These are phyloP conservation scores for Calypte anna DNA, from an alignment of 2,113 vertebrate species.

Conservation along the genomic window DNA sequence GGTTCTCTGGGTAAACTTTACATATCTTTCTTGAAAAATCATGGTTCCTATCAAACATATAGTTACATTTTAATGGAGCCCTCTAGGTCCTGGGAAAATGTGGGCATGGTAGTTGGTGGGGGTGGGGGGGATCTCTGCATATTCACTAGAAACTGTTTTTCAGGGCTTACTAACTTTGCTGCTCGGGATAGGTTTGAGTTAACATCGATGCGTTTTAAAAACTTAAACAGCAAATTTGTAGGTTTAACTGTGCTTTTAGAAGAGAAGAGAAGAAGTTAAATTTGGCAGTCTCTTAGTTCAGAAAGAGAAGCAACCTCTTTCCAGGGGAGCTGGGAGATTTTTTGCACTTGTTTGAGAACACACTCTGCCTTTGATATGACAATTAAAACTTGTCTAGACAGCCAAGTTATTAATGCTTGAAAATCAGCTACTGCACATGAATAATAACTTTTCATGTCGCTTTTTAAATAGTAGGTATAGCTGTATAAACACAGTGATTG, in stretches of 20 bases:
- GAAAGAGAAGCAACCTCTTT: slow-evolving; percentile 5
- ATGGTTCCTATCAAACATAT: slow-evolving; percentile 53
- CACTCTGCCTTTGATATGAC: slow-evolving; percentile 62
- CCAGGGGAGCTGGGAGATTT: slow-evolving; percentile 11
- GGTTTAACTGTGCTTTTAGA: slow-evolving; percentile 25
- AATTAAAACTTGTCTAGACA: slow-evolving; percentile 73
- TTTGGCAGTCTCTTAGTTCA: slow-evolving; percentile 7
- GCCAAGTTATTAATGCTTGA: slow-evolving; percentile 67
- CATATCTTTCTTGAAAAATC: slow-evolving; percentile 55
- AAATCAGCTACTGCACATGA: slow-evolving; percentile 63
- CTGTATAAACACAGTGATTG: slow-evolving; percentile 69
- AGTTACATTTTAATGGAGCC: slow-evolving; percentile 48
- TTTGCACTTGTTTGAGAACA: slow-evolving; percentile 37
- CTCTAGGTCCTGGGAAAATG: slow-evolving; percentile 45
- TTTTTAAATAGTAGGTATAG: slow-evolving; percentile 64
- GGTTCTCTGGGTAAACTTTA: slow-evolving; percentile 60
- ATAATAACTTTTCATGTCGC: slow-evolving; percentile 67
- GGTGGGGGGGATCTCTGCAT: slow-evolving; percentile 29
- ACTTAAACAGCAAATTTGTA: neutral
- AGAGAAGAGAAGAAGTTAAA: slow-evolving; percentile 13
- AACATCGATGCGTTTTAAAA: neutral
- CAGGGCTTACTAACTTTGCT: slow-evolving; percentile 68
- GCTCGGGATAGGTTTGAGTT: slow-evolving; percentile 41
- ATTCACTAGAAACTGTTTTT: slow-evolving; percentile 71
- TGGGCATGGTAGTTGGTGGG: slow-evolving; percentile 25